Conservation (phyloP, 2,797 vertebrate genomes). For the Enteromius trimaculatus region DNA sequence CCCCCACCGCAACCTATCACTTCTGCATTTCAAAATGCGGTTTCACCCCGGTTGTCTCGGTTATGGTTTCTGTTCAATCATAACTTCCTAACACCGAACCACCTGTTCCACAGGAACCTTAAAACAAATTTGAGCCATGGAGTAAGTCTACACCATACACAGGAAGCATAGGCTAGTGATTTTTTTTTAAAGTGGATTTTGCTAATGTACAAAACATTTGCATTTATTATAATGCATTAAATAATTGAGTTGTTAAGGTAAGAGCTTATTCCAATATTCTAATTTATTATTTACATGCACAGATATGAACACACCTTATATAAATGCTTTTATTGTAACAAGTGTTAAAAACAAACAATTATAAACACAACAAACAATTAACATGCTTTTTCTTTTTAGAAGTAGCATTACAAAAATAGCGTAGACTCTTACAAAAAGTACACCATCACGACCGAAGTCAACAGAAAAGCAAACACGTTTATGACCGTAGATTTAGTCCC, state of each 20-base stretch:
- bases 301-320: background rate
- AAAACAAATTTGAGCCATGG: background rate
- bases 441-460: background rate
- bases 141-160: background rate
- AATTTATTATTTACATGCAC: background rate
- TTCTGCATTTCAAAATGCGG: slow-evolving; percentile 11
- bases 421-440: slow-evolving; percentile 1
- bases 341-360: background rate
- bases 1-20: background rate
- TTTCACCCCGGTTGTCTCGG: background rate
- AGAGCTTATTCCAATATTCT: background rate
- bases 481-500: slow-evolving; percentile 14
- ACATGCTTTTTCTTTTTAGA: background rate
- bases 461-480: background rate
- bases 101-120: slow-evolving; percentile 1
- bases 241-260: background rate
- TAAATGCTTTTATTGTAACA: background rate
- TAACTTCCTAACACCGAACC: slow-evolving; percentile 17
- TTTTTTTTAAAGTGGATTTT: background rate
- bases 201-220: too few relatives aligned
- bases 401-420: background rate
- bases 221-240: too few relatives aligned
- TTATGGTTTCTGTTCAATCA: slow-evolving; percentile 36
- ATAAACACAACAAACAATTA: background rate
- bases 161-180: background rate